phyloP scores from a whole-genome alignment of 2,888 invertebrate species.

The Rhagonycha lutea region DNA sequence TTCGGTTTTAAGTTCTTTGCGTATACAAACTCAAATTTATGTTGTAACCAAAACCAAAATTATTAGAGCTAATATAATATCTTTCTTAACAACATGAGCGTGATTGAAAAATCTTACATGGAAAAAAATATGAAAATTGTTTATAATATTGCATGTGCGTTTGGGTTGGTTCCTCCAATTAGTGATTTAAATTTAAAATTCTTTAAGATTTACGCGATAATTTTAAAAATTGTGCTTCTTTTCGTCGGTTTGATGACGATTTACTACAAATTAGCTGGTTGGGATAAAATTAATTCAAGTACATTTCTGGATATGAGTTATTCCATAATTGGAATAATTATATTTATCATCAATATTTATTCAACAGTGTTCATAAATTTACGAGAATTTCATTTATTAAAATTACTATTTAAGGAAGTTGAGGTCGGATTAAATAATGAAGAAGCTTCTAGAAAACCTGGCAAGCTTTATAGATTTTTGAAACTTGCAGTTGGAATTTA shows the following conservation, averaged over 20 bases:
- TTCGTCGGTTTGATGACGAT: background rate
- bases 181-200: background rate
- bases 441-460: background rate
- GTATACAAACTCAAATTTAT: no score
- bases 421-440: background rate
- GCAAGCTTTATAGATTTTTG: background rate
- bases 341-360: rapidly evolving
- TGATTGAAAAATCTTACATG: no score
- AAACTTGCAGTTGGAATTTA: background rate
- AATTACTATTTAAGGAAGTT: background rate
- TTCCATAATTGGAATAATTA: background rate
- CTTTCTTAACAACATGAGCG: no score
- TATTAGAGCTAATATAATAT: no score
- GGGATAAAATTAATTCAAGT: no score
- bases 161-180: background rate
- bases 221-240: background rate
- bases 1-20: no score
- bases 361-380: background rate
- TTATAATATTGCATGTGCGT: background rate
- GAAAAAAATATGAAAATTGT: background rate
- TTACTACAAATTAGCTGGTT: background rate
- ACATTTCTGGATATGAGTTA: background rate
- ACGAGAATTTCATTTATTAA: background rate
- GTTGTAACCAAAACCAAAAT: no score
- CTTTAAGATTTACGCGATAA: background rate